These are phyloP conservation scores for Mastomys natalensis DNA, from an alignment of 2,113 vertebrate genomes.

Conservation along the genomic window DNA sequence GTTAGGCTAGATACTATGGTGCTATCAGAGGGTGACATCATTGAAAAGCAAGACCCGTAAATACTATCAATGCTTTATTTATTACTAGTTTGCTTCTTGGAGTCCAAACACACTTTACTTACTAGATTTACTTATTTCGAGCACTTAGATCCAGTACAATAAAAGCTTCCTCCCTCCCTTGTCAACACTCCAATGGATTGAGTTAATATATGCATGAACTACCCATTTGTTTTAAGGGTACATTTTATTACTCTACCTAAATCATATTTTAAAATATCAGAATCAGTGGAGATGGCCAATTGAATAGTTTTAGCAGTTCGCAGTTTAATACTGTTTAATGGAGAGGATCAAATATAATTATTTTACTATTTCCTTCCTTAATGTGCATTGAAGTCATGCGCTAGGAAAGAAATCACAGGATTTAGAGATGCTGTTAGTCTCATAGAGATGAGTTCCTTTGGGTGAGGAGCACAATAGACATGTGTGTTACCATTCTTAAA, in stretches of 20 bases:
- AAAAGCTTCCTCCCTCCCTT: accelerated
- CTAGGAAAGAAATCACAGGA: background rate
- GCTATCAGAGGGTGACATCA: background rate
- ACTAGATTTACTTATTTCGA: background rate
- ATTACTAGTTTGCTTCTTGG: background rate
- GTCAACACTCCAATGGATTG: background rate
- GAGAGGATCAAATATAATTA: conserved; percentile 53
- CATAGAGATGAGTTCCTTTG: background rate
- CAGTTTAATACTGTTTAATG: conserved; percentile 37
- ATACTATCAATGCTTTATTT: background rate
- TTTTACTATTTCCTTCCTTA: background rate
- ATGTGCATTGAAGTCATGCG: background rate
- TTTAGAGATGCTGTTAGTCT: background rate
- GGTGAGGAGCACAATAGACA: background rate
- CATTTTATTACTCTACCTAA: conserved; percentile 43
- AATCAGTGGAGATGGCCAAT: background rate
- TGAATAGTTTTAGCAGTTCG: conserved; percentile 29
- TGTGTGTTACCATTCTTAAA: background rate
- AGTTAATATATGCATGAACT: background rate
- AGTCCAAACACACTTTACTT: background rate
- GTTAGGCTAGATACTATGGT: background rate
- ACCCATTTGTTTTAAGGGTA: conserved; percentile 37
- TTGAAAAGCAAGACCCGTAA: background rate
- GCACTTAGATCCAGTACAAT: background rate
- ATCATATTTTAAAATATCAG: conserved; percentile 10